These are phyloP conservation scores for Hyposmocoma kahamanoa DNA, from an alignment of 1,140 invertebrate genomes.

Conservation along the genomic window DNA sequence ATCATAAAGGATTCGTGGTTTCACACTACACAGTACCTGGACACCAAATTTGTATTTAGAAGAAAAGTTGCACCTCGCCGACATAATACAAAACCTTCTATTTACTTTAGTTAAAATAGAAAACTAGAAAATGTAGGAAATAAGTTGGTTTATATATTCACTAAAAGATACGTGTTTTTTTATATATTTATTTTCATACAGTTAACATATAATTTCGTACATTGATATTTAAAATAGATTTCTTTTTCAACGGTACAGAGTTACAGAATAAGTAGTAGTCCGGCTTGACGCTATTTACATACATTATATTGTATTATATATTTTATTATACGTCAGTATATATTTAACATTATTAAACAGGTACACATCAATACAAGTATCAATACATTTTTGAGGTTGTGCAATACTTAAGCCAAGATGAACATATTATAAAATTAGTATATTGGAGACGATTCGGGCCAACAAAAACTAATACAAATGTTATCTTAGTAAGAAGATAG, in stretches of 20 bases:
- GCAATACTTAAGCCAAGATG: too few relatives aligned
- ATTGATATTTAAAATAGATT: constrained; percentile 72
- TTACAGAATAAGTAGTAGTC: constrained; percentile 12
- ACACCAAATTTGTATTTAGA: too few relatives aligned
- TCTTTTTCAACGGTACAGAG: constrained; percentile 52
- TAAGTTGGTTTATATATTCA: neutral
- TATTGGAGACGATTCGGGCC: too few relatives aligned
- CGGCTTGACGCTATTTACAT: constrained; percentile 16
- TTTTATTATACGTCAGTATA: neutral
- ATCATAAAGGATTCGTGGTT: too few relatives aligned
- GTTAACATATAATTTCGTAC: constrained; percentile 64
- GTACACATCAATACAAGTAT: neutral
- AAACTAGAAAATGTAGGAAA: neutral
- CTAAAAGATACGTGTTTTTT: neutral
- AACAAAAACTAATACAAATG: too few relatives aligned
- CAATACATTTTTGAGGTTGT: neutral
- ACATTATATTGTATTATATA: constrained; percentile 20
- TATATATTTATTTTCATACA: constrained; percentile 34
- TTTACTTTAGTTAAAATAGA: too few relatives aligned
- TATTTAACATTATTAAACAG: neutral
- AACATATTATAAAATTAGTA: too few relatives aligned
- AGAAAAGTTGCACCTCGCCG: too few relatives aligned
- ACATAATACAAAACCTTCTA: too few relatives aligned
- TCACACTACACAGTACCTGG: too few relatives aligned
- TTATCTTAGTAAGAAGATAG: too few relatives aligned